Conservation (phyloP, 2,797 vertebrate genomes). For the Sardinella longiceps region DNA sequence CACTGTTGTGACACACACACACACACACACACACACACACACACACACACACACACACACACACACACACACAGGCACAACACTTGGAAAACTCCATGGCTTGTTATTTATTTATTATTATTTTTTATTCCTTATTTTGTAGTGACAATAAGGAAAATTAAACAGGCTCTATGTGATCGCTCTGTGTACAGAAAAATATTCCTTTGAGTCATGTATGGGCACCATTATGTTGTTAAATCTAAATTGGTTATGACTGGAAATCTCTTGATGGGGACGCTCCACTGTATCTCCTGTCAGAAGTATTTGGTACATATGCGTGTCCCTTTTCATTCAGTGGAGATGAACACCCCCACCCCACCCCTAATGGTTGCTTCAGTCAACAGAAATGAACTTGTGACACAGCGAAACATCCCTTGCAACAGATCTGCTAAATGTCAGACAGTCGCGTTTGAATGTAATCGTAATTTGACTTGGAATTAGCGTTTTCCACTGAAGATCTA, state of each 20-base stretch:
- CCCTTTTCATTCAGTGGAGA: slow-evolving; percentile 71
- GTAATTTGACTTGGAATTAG: slow-evolving; percentile 83
- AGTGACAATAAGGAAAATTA: not conserved
- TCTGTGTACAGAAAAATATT: slow-evolving; percentile 34
- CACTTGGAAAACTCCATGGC: not conserved
- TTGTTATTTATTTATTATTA: not conserved
- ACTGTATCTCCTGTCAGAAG: slow-evolving; percentile 66
- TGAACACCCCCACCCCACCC: slow-evolving; percentile 56
- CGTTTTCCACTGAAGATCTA: slow-evolving; percentile 72
- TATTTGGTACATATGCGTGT: slow-evolving; percentile 60
- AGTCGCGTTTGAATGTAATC: slow-evolving; percentile 81
- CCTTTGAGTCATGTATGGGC: slow-evolving; percentile 49
- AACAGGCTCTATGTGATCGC: not conserved
- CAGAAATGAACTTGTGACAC: slow-evolving; percentile 72
- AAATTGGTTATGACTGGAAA: slow-evolving; percentile 63
- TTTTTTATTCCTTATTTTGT: not conserved
- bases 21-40: not conserved
- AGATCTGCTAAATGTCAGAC: slow-evolving; percentile 85
- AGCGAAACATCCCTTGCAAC: slow-evolving; percentile 71
- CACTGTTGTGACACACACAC: slow-evolving; percentile 11
- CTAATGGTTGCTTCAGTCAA: slow-evolving; percentile 78
- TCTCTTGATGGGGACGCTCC: slow-evolving; percentile 66
- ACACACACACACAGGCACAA: not conserved
- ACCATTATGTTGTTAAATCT: slow-evolving; percentile 49
- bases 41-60: not conserved